These are phyloP conservation scores for Leptinotarsa peninsularis DNA, from an alignment of 2,888 invertebrate species.

Conservation along the genomic window DNA sequence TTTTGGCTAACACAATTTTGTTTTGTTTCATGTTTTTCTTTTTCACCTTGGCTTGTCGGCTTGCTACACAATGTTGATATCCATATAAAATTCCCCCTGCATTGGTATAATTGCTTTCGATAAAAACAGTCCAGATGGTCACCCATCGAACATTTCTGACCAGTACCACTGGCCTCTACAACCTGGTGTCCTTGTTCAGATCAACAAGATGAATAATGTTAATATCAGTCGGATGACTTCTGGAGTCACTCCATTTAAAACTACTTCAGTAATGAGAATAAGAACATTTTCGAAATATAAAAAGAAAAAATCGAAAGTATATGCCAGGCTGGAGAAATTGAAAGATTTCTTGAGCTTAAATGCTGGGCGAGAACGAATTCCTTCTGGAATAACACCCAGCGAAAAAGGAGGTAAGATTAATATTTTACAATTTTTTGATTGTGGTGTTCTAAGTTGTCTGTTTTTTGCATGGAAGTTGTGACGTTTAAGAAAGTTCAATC, in stretches of 20 bases:
- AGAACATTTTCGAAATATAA: constrained; percentile 56
- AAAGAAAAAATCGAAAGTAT: constrained; percentile 60
- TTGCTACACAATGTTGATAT: not conserved
- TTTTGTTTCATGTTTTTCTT: constrained; percentile 56
- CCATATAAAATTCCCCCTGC: not conserved
- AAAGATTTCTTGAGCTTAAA: constrained; percentile 60
- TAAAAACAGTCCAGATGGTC: constrained; percentile 67
- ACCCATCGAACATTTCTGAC: constrained; percentile 59
- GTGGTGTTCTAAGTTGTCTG: constrained; percentile 38
- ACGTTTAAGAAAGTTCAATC: constrained; percentile 80
- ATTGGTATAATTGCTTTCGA: constrained; percentile 13
- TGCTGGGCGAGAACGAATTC: constrained; percentile 62
- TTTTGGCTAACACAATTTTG: constrained; percentile 32
- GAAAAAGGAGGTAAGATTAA: constrained; percentile 66
- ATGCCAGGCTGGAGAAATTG: constrained; percentile 61
- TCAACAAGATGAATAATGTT: constrained; percentile 83
- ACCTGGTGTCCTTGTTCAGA: constrained; percentile 89
- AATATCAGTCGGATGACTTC: constrained; percentile 60
- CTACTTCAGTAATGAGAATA: constrained; percentile 51
- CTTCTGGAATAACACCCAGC: constrained; percentile 66
- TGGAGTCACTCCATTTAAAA: constrained; percentile 56
- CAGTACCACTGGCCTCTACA: constrained; percentile 85
- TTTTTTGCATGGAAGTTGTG: constrained; percentile 72
- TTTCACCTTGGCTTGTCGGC: constrained; percentile 47
- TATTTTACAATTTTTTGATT: constrained; percentile 48